phyloP scores from a whole-genome alignment of 2,113 vertebrate species.

The Misgurnus anguillicaudatus region DNA sequence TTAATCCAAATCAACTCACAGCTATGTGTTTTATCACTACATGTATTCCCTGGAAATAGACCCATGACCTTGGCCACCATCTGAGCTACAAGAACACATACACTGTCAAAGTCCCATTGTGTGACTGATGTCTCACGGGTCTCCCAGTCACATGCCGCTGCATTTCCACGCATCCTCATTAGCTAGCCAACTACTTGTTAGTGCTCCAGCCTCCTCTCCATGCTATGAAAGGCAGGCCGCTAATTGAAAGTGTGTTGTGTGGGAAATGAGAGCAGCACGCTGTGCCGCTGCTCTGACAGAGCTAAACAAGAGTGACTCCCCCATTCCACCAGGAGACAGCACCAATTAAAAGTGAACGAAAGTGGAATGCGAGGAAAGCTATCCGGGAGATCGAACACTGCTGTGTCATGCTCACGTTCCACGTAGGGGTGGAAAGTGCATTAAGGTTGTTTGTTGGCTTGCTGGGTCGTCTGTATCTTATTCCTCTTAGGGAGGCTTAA shows the following conservation, averaged over 20 bases:
- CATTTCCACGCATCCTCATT: conserved; percentile 43
- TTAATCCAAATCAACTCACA: too few species aligned
- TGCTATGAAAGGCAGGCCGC: conserved; percentile 47
- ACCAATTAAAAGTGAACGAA: conserved; percentile 59
- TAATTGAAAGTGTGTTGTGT: conserved; percentile 45
- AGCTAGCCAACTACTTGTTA: conserved; percentile 49
- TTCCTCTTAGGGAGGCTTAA: conserved; percentile 35
- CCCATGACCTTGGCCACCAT: too few species aligned
- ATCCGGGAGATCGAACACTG: conserved; percentile 18
- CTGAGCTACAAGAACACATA: neutral
- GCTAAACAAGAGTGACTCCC: conserved; percentile 44
- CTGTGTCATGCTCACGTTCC: conserved; percentile 32
- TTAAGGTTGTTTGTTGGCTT: conserved; percentile 47
- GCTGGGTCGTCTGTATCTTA: conserved; percentile 28
- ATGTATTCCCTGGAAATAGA: too few species aligned
- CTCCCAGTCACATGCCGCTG: conserved; percentile 27
- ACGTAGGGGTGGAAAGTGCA: conserved; percentile 30
- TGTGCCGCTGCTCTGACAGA: conserved; percentile 39
- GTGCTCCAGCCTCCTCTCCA: conserved; percentile 4
- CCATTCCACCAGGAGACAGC: conserved; percentile 54
- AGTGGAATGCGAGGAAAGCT: conserved; percentile 39
- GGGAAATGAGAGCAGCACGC: conserved; percentile 46
- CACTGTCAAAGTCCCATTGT: neutral
- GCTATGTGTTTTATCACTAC: too few species aligned
- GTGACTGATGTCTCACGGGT: neutral